These are phyloP conservation scores for Drosophila aff. DNA, from an alignment of 1,140 invertebrate genomes.

Conservation along the genomic window DNA sequence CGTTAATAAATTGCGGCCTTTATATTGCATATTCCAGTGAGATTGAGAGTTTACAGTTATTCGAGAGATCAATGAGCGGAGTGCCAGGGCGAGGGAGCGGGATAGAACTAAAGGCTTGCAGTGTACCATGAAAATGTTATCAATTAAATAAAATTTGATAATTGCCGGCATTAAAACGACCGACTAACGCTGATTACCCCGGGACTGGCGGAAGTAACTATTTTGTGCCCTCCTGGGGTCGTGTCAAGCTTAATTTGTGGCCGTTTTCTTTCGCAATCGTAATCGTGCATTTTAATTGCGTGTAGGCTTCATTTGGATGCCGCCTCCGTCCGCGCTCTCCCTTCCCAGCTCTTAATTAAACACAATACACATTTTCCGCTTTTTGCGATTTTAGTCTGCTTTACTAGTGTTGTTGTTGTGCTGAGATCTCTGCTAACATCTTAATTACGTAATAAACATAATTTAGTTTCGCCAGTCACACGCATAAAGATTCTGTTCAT, in stretches of 20 bases:
- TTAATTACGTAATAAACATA: slow-evolving; percentile 82
- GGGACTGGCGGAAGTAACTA: slow-evolving; percentile 69
- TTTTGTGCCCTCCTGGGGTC: slow-evolving; percentile 60
- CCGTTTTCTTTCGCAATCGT: slow-evolving; percentile 36
- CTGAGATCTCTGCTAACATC: slow-evolving; percentile 74
- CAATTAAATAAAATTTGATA: slow-evolving; percentile 79
- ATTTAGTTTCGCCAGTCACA: slow-evolving; percentile 72
- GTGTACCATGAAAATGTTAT: slow-evolving; percentile 40
- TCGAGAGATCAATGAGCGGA: neutral
- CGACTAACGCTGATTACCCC: slow-evolving; percentile 44
- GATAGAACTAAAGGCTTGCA: slow-evolving; percentile 8
- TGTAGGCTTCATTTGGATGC: slow-evolving; percentile 76
- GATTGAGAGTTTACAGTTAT: slow-evolving; percentile 8
- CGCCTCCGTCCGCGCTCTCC: slow-evolving; percentile 10
- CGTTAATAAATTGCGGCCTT: no score
- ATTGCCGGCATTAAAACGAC: slow-evolving; percentile 57
- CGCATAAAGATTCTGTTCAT: slow-evolving; percentile 52
- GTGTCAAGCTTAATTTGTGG: slow-evolving; percentile 64
- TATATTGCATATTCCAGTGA: neutral
- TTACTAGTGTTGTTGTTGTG: slow-evolving; percentile 42
- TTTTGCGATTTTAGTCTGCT: slow-evolving; percentile 73
- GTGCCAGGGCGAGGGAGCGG: slow-evolving; percentile 11
- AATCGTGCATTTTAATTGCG: slow-evolving; percentile 78
- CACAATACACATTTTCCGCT: slow-evolving; percentile 78
- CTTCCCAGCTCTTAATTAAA: slow-evolving; percentile 65